These are phyloP conservation scores for Xenopus borealis DNA, from an alignment of 2,113 vertebrate genomes.

Conservation along the genomic window DNA sequence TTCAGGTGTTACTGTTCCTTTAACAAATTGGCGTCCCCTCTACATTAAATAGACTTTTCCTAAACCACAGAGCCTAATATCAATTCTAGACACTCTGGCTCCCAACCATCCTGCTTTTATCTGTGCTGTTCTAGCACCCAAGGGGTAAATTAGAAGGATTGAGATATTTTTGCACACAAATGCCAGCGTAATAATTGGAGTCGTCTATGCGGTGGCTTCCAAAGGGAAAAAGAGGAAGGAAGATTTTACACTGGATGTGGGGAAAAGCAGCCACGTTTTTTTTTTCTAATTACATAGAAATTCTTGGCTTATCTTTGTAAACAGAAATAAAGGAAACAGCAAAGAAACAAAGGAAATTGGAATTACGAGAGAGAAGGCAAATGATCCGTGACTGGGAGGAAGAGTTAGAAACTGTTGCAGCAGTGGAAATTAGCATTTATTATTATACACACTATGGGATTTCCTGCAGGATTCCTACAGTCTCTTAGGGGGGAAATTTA, in stretches of 20 bases:
- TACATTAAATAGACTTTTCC: too few relatives aligned
- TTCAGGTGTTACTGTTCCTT: too few relatives aligned
- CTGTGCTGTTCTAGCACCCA: too few relatives aligned
- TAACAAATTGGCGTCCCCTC: too few relatives aligned
- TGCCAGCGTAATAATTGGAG: neutral
- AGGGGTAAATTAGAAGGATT: neutral
- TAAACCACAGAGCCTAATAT: too few relatives aligned
- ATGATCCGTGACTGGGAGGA: constrained; percentile 7
- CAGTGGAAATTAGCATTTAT: neutral
- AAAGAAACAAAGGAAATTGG: constrained; percentile 24
- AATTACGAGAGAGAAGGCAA: constrained; percentile 11
- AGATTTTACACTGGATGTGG: neutral
- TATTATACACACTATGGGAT: too few relatives aligned
- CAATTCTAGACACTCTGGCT: too few relatives aligned
- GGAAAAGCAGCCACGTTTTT: neutral
- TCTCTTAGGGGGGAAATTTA: too few relatives aligned
- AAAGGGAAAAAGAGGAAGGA: neutral
- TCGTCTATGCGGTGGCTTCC: neutral
- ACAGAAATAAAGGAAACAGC: constrained; percentile 32
- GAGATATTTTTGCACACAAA: neutral
- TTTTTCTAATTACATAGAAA: constrained; percentile 7
- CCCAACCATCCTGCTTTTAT: too few relatives aligned
- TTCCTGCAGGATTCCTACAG: too few relatives aligned
- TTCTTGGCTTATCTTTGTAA: constrained; percentile 38
- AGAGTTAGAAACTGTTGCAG: neutral